A percentile compares a stretch with the other conserved stretches of the same genome.
Evolutionary conservation across 2,888 invertebrate genomes (phyloP).

Genomic region (Hyposoter dolosus): DNA sequence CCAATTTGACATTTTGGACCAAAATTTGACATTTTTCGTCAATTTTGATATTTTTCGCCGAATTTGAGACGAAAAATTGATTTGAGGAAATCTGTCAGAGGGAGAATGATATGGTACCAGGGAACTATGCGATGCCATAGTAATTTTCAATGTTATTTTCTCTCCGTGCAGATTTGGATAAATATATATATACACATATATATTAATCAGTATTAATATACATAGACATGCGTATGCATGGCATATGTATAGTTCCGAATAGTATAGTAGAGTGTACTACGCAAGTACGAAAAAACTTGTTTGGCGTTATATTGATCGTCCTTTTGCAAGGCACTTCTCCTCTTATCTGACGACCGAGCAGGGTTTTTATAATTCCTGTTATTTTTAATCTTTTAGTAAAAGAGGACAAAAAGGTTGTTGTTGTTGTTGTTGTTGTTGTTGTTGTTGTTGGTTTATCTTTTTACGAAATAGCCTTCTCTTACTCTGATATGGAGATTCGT

Average conservation of each 20-base stretch:
- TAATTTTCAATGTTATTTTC: too few relatives aligned
- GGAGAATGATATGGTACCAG: too few relatives aligned
- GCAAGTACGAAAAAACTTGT: slow-evolving; percentile 67
- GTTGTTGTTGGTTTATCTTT: slow-evolving; percentile 9
- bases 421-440: background rate
- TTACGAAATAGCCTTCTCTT: slow-evolving; percentile 52
- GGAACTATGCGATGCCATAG: too few relatives aligned
- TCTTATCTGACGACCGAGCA: slow-evolving; percentile 64
- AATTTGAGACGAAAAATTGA: too few relatives aligned
- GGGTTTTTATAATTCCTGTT: slow-evolving; percentile 6
- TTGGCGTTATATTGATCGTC: slow-evolving; percentile 69
- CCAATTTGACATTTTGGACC: too few relatives aligned
- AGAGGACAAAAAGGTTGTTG: slow-evolving; percentile 58
- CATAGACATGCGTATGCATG: slow-evolving; percentile 25
- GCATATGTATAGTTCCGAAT: slow-evolving; percentile 54
- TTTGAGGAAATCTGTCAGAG: too few relatives aligned
- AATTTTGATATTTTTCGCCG: too few relatives aligned
- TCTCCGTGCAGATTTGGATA: background rate
- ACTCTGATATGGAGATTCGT: slow-evolving; percentile 65
- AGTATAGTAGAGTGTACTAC: slow-evolving; percentile 59
- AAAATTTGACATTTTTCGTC: too few relatives aligned
- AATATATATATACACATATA: slow-evolving; percentile 29
- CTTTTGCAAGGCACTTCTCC: slow-evolving; percentile 69
- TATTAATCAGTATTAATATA: slow-evolving; percentile 31
- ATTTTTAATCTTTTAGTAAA: slow-evolving; percentile 36